phyloP scores from a whole-genome alignment of 30 jellyfish, hydroid and myxozoan genomes.

The Cassiopea andromeda region DNA sequence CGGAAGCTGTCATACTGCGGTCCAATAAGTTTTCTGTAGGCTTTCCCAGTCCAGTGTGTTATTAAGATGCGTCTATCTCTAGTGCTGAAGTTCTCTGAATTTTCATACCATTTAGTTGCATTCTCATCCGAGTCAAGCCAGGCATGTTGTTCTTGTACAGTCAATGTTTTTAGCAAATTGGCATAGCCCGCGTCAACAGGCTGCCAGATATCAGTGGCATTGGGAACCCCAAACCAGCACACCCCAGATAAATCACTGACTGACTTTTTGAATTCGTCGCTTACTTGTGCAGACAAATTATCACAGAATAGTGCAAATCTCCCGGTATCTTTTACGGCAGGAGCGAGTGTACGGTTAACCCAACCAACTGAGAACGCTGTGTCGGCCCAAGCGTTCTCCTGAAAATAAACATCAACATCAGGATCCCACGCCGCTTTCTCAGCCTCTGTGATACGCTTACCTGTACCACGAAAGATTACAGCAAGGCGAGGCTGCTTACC shows the following conservation, averaged over 20 bases:
- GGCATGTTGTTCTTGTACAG: background rate
- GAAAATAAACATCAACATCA: slow-evolving; percentile 61
- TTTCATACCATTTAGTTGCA: background rate
- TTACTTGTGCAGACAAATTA: background rate
- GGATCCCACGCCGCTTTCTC: slow-evolving; percentile 59
- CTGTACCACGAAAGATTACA: slow-evolving; percentile 71
- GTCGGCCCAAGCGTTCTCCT: slow-evolving; percentile 74
- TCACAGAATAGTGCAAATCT: slow-evolving; percentile 20
- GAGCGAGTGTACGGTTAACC: slow-evolving; percentile 56
- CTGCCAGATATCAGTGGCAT: background rate
- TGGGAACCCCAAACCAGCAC: background rate
- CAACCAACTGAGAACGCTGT: slow-evolving; percentile 53
- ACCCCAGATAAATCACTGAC: background rate
- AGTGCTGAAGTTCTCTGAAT: background rate
- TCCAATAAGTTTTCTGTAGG: background rate
- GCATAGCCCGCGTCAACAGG: background rate
- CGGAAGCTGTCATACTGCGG: background rate
- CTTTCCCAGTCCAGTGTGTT: background rate
- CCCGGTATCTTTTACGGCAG: slow-evolving; percentile 23
- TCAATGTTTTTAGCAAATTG: background rate
- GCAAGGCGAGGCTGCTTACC: slow-evolving; percentile 72
- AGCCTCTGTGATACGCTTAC: slow-evolving; percentile 16
- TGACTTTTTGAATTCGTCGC: background rate
- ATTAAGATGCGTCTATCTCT: background rate
- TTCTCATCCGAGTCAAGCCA: background rate